phyloP scores from a whole-genome alignment of 2,888 invertebrate species.

The Saturnia japonica region DNA sequence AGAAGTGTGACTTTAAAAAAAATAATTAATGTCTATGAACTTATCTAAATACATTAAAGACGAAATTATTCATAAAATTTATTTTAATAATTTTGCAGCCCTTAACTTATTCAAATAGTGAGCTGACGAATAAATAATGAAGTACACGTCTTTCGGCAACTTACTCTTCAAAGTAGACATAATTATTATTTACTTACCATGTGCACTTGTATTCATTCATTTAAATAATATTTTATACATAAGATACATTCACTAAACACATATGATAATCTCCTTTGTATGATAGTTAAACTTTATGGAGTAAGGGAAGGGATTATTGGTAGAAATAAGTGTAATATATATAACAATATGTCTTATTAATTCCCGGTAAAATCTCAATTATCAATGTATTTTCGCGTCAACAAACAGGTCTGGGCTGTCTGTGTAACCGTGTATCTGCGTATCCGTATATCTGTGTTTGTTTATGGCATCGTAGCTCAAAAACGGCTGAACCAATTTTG shows the following conservation, averaged over 20 bases:
- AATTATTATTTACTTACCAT: background rate
- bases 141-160: background rate
- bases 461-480: too few relatives aligned
- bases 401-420: too few relatives aligned
- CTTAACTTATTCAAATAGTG: background rate
- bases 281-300: too few relatives aligned
- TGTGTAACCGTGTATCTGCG: too few relatives aligned
- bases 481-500: too few relatives aligned
- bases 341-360: background rate
- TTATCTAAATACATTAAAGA: background rate
- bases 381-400: background rate
- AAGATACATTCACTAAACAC: too few relatives aligned
- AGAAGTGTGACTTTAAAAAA: too few relatives aligned
- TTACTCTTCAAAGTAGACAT: background rate
- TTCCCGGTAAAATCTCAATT: background rate
- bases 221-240: background rate
- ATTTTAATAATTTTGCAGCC: background rate
- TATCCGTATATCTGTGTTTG: too few relatives aligned
- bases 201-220: background rate
- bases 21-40: too few relatives aligned
- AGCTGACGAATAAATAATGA: background rate
- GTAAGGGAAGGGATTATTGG: background rate
- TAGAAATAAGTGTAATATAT: background rate
- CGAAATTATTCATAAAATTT: background rate
- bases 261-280: too few relatives aligned